Base-by-base conservation (phyloP, 2,888 invertebrate genomes). In the Charanyca ferruginea region DNA sequence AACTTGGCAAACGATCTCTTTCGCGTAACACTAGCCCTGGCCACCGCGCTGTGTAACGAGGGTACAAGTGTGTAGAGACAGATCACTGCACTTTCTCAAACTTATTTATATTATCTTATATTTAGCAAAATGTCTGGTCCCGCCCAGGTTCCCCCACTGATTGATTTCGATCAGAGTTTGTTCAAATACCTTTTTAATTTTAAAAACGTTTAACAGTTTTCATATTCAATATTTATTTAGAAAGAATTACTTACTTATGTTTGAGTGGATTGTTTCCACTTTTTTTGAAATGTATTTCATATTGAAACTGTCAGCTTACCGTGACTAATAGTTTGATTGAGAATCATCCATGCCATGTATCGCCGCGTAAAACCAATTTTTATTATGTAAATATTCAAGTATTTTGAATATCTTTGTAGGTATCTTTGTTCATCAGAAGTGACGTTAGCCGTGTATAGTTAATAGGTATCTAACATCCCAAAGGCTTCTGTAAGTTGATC, bases 1-100 rank as follows among this genome's bases (percentile, higher is more conserved):
- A 66, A 71, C 49, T 73, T 48, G 18, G 44, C 47, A 51, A 64
- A 53, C 13, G 20, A 18, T 52, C 49, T 35, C 35, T 9, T n/a
- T 35, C 28, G 28, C 28, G 16, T 20, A 25, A 22, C 55, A 59
- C 28, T 54, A 54, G 51, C 20, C 13, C 32, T 6, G 28, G 3
- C 1, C 28, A 1, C 28, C 6, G 28, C n/a, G n/a, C n/a, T n/a
- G n/a, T n/a, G n/a, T n/a, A n/a, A n/a, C n/a, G n/a, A n/a, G n/a
- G n/a, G n/a, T n/a, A n/a, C n/a, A n/a, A n/a, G n/a, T n/a, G n/a
- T n/a, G n/a, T n/a, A n/a, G n/a, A n/a, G n/a, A n/a, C n/a, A n/a
- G n/a, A n/a, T n/a, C n/a, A n/a, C n/a, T n/a, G n/a, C n/a, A n/a
- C 25, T 25, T 25, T 25, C 25, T 25, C 25, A 6, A 25, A 25